Evolutionary conservation across 2,888 invertebrate species (phyloP), one percentile per base, ranked within the genome.

Genomic region (Galeruca laticollis): DNA sequence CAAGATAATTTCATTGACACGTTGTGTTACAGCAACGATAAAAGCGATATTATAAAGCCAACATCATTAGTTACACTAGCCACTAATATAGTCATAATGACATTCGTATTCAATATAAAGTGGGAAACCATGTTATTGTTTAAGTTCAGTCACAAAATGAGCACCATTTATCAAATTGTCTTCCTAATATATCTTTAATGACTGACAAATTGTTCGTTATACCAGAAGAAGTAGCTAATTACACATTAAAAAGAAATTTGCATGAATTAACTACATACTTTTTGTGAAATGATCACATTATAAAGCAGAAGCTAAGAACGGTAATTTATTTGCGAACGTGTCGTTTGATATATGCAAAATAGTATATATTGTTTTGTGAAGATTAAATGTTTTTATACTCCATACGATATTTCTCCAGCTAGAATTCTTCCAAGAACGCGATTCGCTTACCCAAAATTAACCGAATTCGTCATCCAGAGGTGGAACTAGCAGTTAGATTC

Each of bases 21-120:
- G 8, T 47, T 47, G 37, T 37, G 10, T 9, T 15, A 18, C n/a
- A 15, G 18, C 18, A 15, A 47, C 15, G 18, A 47, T 15, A 47
- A 47, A 18, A 54, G 13, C 31, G 15, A 31, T 26, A n/a, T 31
- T n/a, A 54, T 54, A 54, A 54, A 54, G n/a, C n/a, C 31, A 26
- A 54, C 54, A 54, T 54, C 54, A 54, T 54, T 54, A 54, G 54
- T 54, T 52, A 54, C n/a, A 54, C 26, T 18, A 9, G n/a, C 26
- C 13, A 11, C 8, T 54, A 54, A 54, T 54, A 54, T 31, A 54
- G 26, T 31, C 54, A 54, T 54, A 54, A 54, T 31, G 54, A 8
- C 54, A 18, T 31, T 54, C 26, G 26, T 54, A 54, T 54, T 26
- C 54, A 6, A 15, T 54, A 54, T 54, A 54, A 54, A 54, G 26